Base-by-base conservation (phyloP, 2,797 vertebrate species). In the Etheostoma perlongum region DNA sequence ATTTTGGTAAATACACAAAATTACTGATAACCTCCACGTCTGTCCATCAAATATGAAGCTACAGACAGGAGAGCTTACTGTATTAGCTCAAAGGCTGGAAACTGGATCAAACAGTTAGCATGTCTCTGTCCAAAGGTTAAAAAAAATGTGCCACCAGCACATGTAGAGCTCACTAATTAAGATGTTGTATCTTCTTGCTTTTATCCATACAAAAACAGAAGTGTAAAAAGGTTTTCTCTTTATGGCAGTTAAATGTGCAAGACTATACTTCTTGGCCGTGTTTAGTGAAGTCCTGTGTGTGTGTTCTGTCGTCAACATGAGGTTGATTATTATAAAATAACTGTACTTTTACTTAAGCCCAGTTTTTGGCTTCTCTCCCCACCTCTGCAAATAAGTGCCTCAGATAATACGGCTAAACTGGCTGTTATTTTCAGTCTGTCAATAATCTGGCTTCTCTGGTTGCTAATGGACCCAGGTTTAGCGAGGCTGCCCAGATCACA, bases 401-500 rank as follows among this genome's bases (percentile, higher is more conserved):
- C 2, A 36, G 42, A 15, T 58, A 51, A 54, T 47, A 33, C 15
- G 44, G 13, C 36, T 46, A 14, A 49, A 51, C 33, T 1, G 19
- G 4, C n/a, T 8, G 10, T 52, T 61, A 57, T 30, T 70, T 63
- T 47, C 33, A 48, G 7, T 48, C 46, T 23, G 30, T 64, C 27
- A 54, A 59, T 27, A 33, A 49, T 42, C 25, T 16, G 16, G 55
- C 55, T 23, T 49, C 44, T 69, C 12, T 73, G 48, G 54, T 52
- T 70, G 42, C 46, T 59, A 62, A 67, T 71, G 57, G 52, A 42
- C 16, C 9, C 14, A 12, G 0, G 33, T 57, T 66, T 42, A 16
- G 5, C 0, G 4, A 30, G 10, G 8, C 27, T 52, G 18, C 21
- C 6, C n/a, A 40, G 19, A 36, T 65, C 23, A 40, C 10, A 40